Evolutionary conservation across 2,888 invertebrate genomes (phyloP), one percentile per base, ranked within the genome.

Genomic region (Zaprionus obscuricornis): DNA sequence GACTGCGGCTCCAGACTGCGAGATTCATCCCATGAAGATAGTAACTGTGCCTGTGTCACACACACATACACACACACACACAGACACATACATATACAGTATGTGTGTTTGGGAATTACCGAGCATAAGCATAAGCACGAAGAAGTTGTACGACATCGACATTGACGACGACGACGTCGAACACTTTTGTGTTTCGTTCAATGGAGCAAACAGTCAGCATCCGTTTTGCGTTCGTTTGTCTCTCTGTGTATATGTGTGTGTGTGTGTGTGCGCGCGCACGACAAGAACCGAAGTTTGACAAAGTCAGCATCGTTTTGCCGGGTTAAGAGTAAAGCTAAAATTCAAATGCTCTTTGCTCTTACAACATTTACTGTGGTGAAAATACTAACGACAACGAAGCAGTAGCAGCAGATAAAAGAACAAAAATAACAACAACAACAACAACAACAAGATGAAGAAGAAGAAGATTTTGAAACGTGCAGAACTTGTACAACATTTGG

Each of bases 1-100:
- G 89, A 90, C 90, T 90, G 88, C 88, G 86, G 85, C 75, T 70
- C 50, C 64, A 76, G 77, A 74, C 73, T 67, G 74, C 72, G 73
- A 84, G 86, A 86, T 88, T 87, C 87, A 86, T 89, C 84, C 87
- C 83, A 75, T 78, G 82, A 73, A 86, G 85, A 86, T 84, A 69
- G 67, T 49, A 79, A 71, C 58, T 65, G 55, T 54, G 54, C 40
- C 62, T 49, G 66, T 45, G 49, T 66, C 43, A 40, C 39, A 11
- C 10, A 40, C 39, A 11, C 24, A 24, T 1, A 47, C 37, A 13
- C 51, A 36, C 42, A 29, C 43, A 26, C 51, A 24, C 52, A 33
- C 18, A 16, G 13, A 14, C 54, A 10, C 10, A 11, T 11, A 14
- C 34, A 11, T 22, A 7, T 36, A 24, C 34, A 37, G n/a, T n/a